These are phyloP conservation scores for Halictus ligatus DNA, from an alignment of 2,888 invertebrate genomes.

Conservation along the genomic window DNA sequence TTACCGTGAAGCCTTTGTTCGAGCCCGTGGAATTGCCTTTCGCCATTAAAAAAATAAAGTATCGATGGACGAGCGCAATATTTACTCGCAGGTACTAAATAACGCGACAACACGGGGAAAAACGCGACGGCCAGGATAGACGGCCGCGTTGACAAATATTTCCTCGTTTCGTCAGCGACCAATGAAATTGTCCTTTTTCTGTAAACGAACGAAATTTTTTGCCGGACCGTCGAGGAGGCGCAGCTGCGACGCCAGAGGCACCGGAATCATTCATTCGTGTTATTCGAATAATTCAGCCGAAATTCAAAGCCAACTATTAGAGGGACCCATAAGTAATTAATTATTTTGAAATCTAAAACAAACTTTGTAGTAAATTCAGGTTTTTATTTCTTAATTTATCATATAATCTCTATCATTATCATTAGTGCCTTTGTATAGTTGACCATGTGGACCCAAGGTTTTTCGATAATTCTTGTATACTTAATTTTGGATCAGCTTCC, in stretches of 20 bases:
- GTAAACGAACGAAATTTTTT: background rate
- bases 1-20: constrained; percentile 16
- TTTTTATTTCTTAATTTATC: no score
- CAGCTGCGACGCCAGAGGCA: background rate
- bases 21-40: background rate
- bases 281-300: constrained; percentile 40
- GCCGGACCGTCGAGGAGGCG: no score
- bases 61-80: background rate
- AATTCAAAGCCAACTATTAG: constrained; percentile 44
- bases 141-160: background rate
- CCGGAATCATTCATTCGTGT: background rate
- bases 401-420: no score
- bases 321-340: no score
- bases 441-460: no score
- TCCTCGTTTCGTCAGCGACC: background rate
- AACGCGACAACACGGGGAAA: background rate
- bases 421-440: no score
- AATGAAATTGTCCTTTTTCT: background rate
- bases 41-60: constrained; percentile 13
- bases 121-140: background rate
- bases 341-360: no score
- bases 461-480: no score
- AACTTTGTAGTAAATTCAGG: no score
- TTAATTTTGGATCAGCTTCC: no score
- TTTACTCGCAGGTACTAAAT: background rate